Conservation (phyloP, 2,113 vertebrate species). For the Tichodroma muraria region DNA sequence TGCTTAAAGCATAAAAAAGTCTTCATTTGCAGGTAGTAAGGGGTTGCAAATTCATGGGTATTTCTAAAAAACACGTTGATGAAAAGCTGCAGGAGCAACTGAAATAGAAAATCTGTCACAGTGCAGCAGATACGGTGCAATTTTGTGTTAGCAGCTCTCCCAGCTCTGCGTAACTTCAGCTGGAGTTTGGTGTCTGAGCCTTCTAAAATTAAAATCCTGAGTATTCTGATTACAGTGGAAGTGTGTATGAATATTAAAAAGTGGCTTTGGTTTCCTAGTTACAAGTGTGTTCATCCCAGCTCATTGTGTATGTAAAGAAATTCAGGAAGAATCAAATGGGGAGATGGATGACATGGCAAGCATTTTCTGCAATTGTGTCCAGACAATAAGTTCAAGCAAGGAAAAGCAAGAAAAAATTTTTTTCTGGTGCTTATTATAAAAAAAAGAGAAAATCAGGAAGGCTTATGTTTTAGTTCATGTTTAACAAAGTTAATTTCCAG, state of each 20-base stretch:
- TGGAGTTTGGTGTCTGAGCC: not conserved
- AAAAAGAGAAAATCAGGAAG: not conserved
- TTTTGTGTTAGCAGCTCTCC: not conserved
- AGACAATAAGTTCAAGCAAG: not conserved
- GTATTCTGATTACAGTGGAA: slow-evolving; percentile 5
- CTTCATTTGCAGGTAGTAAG: not conserved
- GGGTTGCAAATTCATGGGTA: not conserved
- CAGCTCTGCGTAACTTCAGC: not conserved
- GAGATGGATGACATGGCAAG: not conserved
- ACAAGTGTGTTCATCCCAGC: not conserved
- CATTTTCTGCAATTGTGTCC: not conserved
- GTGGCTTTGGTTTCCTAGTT: not conserved
- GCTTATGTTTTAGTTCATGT: not conserved
- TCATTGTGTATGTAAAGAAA: not conserved
- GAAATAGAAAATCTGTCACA: not conserved
- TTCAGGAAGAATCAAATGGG: not conserved
- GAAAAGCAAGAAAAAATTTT: not conserved
- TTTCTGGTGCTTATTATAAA: not conserved
- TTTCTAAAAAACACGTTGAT: not conserved
- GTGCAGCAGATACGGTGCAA: not conserved
- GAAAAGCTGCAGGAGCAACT: not conserved
- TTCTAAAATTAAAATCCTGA: slow-evolving; percentile 29
- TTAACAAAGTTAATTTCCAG: not conserved
- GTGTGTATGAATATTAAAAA: not conserved
- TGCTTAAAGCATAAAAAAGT: not conserved